Percentiles rank a stretch among this genome's conserved stretches.
These are phyloP conservation scores for Drosophila eugracilis DNA, from an alignment of 1,140 invertebrate species.

Conservation along the genomic window DNA sequence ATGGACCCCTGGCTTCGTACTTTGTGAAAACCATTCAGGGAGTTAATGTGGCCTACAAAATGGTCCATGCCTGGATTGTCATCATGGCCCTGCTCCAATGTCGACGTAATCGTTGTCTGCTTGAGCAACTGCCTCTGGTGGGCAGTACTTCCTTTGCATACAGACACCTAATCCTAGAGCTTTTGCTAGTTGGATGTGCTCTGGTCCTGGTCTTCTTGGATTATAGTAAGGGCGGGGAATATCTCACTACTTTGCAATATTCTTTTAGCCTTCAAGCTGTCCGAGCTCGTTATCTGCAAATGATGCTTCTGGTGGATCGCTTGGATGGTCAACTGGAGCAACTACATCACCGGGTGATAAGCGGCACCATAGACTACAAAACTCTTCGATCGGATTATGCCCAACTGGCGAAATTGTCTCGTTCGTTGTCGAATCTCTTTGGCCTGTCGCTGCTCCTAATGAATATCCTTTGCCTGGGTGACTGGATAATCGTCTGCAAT, in stretches of 20 bases:
- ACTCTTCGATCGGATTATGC: constrained; percentile 40
- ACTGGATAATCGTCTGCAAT: constrained; percentile 62
- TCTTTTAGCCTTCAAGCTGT: constrained; percentile 50
- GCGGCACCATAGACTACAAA: constrained; percentile 4
- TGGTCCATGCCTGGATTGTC: constrained; percentile 38
- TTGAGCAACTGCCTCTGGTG: constrained; percentile 32
- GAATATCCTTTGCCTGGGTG: constrained; percentile 62
- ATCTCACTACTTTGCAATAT: constrained; percentile 4
- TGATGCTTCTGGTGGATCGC: constrained; percentile 49
- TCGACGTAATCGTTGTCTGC: constrained; percentile 22
- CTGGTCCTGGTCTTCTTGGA: background rate
- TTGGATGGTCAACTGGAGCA: constrained; percentile 39
- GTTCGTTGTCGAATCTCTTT: constrained; percentile 40
- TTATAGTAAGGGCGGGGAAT: no score
- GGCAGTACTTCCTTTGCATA: background rate
- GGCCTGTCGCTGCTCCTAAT: constrained; percentile 58
- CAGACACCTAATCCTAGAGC: constrained; percentile 21
- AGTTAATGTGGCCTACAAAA: constrained; percentile 45
- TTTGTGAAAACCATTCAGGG: constrained; percentile 32
- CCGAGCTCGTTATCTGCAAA: constrained; percentile 57
- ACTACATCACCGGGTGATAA: constrained; percentile 14
- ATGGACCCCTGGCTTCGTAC: background rate
- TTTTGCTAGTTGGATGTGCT: background rate
- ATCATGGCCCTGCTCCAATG: constrained; percentile 21
- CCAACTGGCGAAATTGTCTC: constrained; percentile 38